Conservation (phyloP, 2,797 vertebrate genomes). For the Clarias laeviceps region DNA sequence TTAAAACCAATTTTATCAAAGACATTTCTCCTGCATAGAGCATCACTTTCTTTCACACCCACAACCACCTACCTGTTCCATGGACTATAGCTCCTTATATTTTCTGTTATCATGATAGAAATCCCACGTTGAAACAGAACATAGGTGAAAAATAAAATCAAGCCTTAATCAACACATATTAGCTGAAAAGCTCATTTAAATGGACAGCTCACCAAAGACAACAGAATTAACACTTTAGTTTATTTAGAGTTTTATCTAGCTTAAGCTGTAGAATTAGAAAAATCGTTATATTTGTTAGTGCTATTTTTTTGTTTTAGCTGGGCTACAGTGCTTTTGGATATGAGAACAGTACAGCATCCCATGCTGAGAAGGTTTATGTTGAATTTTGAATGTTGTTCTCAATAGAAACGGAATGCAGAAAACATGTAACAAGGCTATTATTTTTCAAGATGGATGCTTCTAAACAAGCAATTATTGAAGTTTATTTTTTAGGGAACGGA, state of each 20-base stretch:
- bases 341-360: neutral
- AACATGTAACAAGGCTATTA: neutral
- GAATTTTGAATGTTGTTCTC: neutral
- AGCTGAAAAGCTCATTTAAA: neutral
- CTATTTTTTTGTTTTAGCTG: neutral
- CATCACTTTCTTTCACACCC: conserved; percentile 1
- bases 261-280: neutral
- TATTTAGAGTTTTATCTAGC: neutral
- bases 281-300: no score
- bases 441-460: no score
- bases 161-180: neutral
- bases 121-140: neutral
- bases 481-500: no score
- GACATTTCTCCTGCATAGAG: conserved; percentile 19
- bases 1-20: conserved; percentile 39
- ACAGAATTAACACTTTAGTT: neutral
- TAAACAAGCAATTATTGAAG: no score
- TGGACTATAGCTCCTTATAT: neutral
- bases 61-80: neutral
- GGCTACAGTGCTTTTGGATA: neutral
- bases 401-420: no score
- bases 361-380: neutral
- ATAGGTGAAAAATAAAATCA: conserved; percentile 17
- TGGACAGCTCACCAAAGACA: neutral
- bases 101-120: neutral